Conservation (phyloP, 92 coral and sea anemone genomes). For the Porites rus region DNA sequence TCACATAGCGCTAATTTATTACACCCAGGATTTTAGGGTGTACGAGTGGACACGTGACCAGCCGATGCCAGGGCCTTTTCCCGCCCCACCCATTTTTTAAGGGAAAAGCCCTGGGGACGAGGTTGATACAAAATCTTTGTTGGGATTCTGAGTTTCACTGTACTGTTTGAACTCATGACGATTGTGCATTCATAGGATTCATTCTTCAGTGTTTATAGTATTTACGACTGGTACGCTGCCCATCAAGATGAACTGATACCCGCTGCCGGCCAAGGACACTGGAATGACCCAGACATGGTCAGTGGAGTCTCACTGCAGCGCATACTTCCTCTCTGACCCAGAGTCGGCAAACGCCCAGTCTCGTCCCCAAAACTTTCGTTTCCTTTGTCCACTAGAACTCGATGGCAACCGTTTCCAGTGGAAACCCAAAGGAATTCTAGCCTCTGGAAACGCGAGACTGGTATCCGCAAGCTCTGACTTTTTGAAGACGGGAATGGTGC, state of each 20-base stretch:
- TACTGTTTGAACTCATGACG: not conserved
- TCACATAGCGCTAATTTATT: too few species aligned
- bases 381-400: too few species aligned
- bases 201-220: constrained; percentile 78
- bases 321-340: not conserved
- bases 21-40: too few species aligned
- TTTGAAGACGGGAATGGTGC: not conserved
- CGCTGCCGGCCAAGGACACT: constrained; percentile 95
- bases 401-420: too few species aligned
- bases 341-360: too few species aligned
- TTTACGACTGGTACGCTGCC: constrained; percentile 84
- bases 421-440: not conserved
- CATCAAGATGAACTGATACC: constrained; percentile 83
- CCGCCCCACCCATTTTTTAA: too few species aligned
- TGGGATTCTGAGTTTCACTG: too few species aligned
- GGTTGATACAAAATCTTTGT: too few species aligned
- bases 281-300: constrained; percentile 99
- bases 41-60: too few species aligned
- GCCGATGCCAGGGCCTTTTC: too few species aligned
- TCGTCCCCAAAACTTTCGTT: too few species aligned
- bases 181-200: constrained; percentile 72
- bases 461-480: not conserved
- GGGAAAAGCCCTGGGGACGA: too few species aligned
- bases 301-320: not conserved
- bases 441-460: not conserved